Base-by-base conservation (phyloP, 2,797 vertebrate genomes). In the Pseudochromis fuscus region DNA sequence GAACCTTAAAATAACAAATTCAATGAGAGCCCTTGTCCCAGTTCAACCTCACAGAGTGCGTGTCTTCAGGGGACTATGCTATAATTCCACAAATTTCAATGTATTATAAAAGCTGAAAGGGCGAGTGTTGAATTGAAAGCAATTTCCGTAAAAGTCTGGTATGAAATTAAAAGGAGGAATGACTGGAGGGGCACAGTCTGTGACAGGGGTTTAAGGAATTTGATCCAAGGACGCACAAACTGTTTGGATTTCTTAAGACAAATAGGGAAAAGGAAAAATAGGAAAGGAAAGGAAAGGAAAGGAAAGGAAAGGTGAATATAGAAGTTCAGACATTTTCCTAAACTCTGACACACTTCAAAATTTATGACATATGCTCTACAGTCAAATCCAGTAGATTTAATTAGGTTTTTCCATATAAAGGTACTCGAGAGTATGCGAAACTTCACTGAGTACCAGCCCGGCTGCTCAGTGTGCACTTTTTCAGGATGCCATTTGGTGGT, bases 81-180 rank as follows among this genome's bases (percentile, higher is more conserved):
- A 56, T 77, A 82, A 83, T 79, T 70, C 38, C 27, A 62, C 65
- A 81, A 35, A 82, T 88, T 83, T 75, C 53, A 66, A 45, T 80
- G 67, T 38, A 74, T 85, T 77, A 79, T 81, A 79, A 89, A 77
- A 44, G 64, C 67, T 75, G 63, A 83, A 85, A 84, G 66, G 70
- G 42, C 59, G 72, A 63, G 59, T 73, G 50, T 77, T 86, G 75
- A 77, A 84, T 72, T 82, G 71, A 88, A 88, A 87, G 82, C 79
- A 83, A 84, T 87, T 87, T 81, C 78, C 27, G 12, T 86, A 79
- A 87, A 86, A 57, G 79, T 71, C 73, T 78, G 66, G 75, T 82
- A 67, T 81, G 72, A 89, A 91, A 90, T 88, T 87, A 88, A 86
- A 87, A 78, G 72, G 68, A 37, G 16, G 66, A 82, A 84, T 82